Conservation (phyloP, 2,113 vertebrate genomes). For the Acinonyx jubatus region DNA sequence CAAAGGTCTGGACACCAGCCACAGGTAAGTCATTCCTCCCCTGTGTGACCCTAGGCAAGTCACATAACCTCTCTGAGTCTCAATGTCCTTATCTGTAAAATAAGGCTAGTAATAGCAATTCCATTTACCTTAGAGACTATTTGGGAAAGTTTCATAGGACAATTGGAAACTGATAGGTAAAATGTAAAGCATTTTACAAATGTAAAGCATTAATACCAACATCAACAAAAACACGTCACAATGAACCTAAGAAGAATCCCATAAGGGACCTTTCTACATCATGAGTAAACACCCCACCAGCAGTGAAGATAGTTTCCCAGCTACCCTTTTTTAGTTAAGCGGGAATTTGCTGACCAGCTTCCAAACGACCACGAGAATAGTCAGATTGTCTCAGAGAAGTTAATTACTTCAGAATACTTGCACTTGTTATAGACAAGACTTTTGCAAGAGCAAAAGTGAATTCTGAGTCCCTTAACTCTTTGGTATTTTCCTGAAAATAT, state of each 20-base stretch:
- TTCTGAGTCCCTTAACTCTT: background rate
- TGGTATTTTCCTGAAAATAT: background rate
- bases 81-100: background rate
- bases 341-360: background rate
- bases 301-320: background rate
- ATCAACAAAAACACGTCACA: background rate
- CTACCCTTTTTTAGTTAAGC: background rate
- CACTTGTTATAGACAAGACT: background rate
- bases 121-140: background rate
- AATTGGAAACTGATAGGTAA: background rate
- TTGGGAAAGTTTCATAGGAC: background rate
- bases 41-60: background rate
- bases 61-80: background rate
- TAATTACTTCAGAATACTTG: constrained; percentile 28
- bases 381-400: background rate
- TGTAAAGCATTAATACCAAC: background rate
- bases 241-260: background rate
- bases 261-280: background rate
- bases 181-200: background rate
- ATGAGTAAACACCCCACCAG: background rate
- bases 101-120: background rate
- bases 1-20: background rate
- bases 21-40: background rate
- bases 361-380: background rate
- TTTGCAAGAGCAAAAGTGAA: background rate